Evolutionary conservation across 2,797 vertebrate genomes (phyloP), one percentile per base, ranked within the genome.

Genomic region (Acanthurus tractus): DNA sequence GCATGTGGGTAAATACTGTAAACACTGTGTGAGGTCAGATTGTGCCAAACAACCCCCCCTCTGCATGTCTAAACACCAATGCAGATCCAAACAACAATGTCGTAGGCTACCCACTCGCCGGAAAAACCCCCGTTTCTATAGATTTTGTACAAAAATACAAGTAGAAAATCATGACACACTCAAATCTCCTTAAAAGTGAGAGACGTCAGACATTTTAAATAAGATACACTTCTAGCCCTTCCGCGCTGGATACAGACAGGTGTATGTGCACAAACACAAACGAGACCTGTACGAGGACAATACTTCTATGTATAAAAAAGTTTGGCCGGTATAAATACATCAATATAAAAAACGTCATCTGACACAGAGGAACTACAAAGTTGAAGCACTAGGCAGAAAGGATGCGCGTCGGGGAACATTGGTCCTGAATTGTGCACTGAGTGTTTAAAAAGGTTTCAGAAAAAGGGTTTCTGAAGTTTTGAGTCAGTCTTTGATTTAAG

Each of bases 91-190:
- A 97, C 96, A 96, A 96, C 96, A 94, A 96, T 96, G 96, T 96
- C 96, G 96, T 82, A 81, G 92, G 86, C 89, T 90, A 84, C 96
- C 96, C 95, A 96, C 96, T 96, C 94, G 95, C 79, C 55, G 69
- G 83, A 96, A 94, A 94, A 96, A 94, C 93, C 95, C 94, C 77
- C 96, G 38, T 95, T 95, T 96, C 96, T 96, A 98, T 98, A 99
- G 95, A 97, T 98, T 98, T 99, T 98, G 96, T 99, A 99, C 98
- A 99, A 99, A 99, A 99, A 99, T 99, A 99, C 98, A 99, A 96
- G 97, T 97, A 99, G 97, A 99, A 99, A 99, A 98, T 93, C 97
- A 98, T 97, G 96, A 97, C 97, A 98, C 96, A 96, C 97, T 97
- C 97, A 95, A 96, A 96, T 97, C 97, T 97, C 95, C 94, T 96